Evolutionary conservation across 2,113 vertebrate species (phyloP).

Genomic region (Tylochromis polylepis): DNA sequence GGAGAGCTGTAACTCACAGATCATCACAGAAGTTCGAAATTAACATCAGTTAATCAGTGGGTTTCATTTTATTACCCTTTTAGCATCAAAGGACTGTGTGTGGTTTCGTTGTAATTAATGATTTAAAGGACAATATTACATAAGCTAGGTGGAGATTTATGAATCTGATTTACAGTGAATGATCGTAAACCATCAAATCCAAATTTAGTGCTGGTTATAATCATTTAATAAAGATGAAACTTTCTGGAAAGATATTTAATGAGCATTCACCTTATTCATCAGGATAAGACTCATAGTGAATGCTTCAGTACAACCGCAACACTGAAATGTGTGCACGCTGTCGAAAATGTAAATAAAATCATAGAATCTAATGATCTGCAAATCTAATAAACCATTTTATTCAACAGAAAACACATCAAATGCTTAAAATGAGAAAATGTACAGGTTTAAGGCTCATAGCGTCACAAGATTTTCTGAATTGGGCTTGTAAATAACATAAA

Average conservation of each 20-base stretch:
- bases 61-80: not conserved
- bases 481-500: not conserved
- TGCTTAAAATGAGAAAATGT: not conserved
- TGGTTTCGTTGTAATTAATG: not conserved
- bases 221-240: not conserved
- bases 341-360: not conserved
- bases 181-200: not conserved
- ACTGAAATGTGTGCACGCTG: accelerated
- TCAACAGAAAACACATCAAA: no score
- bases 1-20: not conserved
- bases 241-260: not conserved
- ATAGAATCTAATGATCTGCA: not conserved
- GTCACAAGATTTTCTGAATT: not conserved
- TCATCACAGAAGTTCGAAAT: not conserved
- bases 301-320: not conserved
- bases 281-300: not conserved
- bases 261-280: not conserved
- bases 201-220: not conserved
- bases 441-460: accelerated
- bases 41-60: not conserved
- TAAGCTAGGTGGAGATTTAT: not conserved
- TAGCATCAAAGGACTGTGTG: not conserved
- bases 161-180: not conserved
- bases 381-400: no score
- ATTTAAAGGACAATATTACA: not conserved